Evolutionary conservation across 2,888 invertebrate genomes (phyloP).

Genomic region (Andrena chrysosceles): DNA sequence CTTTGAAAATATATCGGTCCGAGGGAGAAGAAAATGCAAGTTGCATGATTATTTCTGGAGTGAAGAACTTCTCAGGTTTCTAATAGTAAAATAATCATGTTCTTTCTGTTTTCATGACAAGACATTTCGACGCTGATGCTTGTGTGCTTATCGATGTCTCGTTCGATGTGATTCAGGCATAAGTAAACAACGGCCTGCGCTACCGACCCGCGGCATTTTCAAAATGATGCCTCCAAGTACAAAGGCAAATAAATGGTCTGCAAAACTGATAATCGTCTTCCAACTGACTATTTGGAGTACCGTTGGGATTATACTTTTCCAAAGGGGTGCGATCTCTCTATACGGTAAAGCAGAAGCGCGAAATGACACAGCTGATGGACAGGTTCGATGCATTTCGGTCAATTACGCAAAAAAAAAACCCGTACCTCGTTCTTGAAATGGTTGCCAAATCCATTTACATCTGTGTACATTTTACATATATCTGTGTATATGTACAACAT

Average conservation of each 20-base stretch:
- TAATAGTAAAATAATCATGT: neutral
- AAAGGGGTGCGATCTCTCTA: conserved; percentile 76
- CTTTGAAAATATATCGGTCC: neutral
- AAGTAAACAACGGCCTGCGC: neutral
- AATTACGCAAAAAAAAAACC: conserved; percentile 18
- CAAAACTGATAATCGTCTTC: conserved; percentile 76
- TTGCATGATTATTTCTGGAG: too few relatives aligned
- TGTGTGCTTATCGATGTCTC: neutral
- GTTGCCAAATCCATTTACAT: neutral
- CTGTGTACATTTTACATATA: neutral
- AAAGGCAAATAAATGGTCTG: conserved; percentile 77
- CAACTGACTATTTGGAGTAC: conserved; percentile 78
- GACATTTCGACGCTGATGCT: neutral
- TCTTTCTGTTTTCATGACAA: neutral
- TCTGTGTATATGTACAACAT: neutral
- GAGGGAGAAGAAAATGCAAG: too few relatives aligned
- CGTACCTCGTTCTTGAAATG: neutral
- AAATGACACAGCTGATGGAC: conserved; percentile 37
- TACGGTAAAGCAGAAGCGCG: conserved; percentile 40
- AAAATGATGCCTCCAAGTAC: conserved; percentile 71
- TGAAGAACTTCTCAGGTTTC: conserved; percentile 1
- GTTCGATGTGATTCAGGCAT: conserved; percentile 30
- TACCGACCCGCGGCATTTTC: conserved; percentile 7
- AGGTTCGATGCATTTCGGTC: conserved; percentile 47
- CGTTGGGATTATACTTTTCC: conserved; percentile 77